These are phyloP conservation scores for Rhinoderma darwinii DNA, from an alignment of 2,113 vertebrate species.

Conservation along the genomic window DNA sequence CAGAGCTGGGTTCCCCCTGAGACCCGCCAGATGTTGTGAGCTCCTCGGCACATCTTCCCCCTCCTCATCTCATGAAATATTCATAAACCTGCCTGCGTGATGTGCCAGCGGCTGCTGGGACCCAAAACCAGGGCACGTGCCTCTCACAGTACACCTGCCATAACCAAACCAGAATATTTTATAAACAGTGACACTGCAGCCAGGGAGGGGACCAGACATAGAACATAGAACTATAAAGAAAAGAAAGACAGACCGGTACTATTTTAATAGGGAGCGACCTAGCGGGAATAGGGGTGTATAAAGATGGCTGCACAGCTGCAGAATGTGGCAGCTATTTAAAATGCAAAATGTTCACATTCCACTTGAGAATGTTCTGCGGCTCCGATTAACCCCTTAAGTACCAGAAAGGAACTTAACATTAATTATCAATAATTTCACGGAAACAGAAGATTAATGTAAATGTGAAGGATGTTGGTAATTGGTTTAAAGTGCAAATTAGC, in stretches of 20 bases:
- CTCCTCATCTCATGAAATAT: neutral
- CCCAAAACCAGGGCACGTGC: conserved; percentile 32
- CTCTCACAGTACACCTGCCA: conserved; percentile 38
- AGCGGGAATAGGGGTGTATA: neutral
- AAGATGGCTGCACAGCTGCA: conserved; percentile 43
- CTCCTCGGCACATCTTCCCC: conserved; percentile 63
- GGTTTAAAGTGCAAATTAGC: neutral
- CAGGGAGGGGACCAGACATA: neutral
- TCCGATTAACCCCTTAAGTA: conserved; percentile 12
- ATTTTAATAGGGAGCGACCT: neutral
- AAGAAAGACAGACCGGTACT: neutral
- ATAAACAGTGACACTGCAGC: conserved; percentile 27
- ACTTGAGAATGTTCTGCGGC: conserved; percentile 22
- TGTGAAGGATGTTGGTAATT: neutral
- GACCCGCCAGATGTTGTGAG: conserved; percentile 75
- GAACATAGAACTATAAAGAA: neutral
- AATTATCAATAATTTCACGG: neutral
- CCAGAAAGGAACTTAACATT: neutral
- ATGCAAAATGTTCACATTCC: conserved; percentile 45
- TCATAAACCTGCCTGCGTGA: conserved; percentile 56
- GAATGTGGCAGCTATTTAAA: conserved; percentile 28
- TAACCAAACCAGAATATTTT: conserved; percentile 29
- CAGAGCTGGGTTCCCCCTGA: conserved; percentile 68
- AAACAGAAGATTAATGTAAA: neutral
- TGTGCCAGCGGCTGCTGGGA: conserved; percentile 56